Evolutionary conservation across 1,140 invertebrate genomes (phyloP).

Genomic region (Aradophagus sp.): DNA sequence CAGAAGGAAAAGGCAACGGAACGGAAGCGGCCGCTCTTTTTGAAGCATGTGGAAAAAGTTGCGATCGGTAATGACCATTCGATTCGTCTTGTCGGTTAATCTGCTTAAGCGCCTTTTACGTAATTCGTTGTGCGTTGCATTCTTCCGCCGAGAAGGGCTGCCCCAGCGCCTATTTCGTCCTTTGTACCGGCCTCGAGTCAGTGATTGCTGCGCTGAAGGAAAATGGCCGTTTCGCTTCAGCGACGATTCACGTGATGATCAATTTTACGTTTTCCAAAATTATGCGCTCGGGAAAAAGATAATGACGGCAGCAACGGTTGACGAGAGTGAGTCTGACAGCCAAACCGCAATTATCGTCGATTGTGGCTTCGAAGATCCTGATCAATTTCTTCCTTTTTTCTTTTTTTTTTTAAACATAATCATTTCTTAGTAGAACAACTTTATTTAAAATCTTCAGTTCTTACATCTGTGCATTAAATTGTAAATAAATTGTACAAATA

Average conservation of each 20-base stretch:
- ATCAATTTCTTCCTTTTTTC: too few relatives aligned
- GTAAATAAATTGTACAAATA: too few relatives aligned
- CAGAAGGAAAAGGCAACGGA: conserved; percentile 53
- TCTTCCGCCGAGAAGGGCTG: conserved; percentile 27
- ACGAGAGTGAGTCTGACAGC: conserved; percentile 26
- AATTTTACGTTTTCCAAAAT: conserved; percentile 42
- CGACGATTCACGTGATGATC: conserved; percentile 34
- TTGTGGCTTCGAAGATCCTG: neutral
- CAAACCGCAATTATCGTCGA: conserved; percentile 39
- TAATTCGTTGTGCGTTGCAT: conserved; percentile 47
- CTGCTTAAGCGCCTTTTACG: conserved; percentile 59
- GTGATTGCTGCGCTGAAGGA: conserved; percentile 49
- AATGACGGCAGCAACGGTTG: conserved; percentile 17
- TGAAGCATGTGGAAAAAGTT: conserved; percentile 52
- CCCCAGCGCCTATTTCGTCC: conserved; percentile 33
- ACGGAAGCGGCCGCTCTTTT: conserved; percentile 57
- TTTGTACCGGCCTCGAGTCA: conserved; percentile 48
- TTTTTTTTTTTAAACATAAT: too few relatives aligned
- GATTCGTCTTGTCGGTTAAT: conserved; percentile 56
- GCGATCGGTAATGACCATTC: conserved; percentile 59
- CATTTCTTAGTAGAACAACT: neutral
- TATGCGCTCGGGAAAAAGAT: conserved; percentile 11
- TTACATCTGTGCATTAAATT: too few relatives aligned
- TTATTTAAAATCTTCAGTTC: too few relatives aligned
- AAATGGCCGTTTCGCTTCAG: conserved; percentile 48